Evolutionary conservation across 2,113 vertebrate genomes (phyloP).

Genomic region (Tachycineta bicolor): DNA sequence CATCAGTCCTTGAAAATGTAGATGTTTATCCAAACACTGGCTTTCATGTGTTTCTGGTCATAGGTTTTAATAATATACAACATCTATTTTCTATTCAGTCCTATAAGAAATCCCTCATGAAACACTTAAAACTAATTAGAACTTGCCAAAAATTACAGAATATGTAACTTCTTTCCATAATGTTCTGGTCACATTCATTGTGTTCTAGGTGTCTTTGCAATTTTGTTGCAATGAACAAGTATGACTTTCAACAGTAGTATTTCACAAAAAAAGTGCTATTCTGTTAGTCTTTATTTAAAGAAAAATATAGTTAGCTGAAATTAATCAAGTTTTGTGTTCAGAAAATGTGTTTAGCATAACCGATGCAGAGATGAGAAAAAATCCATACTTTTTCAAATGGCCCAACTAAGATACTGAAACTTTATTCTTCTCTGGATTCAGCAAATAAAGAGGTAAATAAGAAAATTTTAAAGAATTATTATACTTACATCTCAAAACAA

Average conservation of each 20-base stretch:
- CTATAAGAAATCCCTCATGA: neutral
- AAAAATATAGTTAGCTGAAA: neutral
- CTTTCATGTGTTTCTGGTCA: neutral
- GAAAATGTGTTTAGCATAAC: neutral
- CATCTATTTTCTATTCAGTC: neutral
- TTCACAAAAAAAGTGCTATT: neutral
- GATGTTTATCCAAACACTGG: neutral
- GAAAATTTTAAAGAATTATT: neutral
- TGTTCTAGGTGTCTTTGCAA: neutral
- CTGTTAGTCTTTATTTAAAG: neutral
- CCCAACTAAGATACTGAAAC: neutral
- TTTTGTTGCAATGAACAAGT: neutral
- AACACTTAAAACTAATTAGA: neutral
- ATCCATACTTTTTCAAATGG: neutral
- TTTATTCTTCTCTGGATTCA: neutral
- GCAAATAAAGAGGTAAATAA: neutral
- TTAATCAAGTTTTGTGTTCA: neutral
- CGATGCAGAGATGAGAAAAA: neutral
- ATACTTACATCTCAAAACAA: neutral
- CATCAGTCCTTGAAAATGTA: neutral
- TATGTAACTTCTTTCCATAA: neutral
- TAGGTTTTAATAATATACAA: neutral
- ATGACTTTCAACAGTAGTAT: neutral
- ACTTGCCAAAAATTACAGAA: neutral
- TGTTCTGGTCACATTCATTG: neutral